These are phyloP conservation scores for Rhinatrema bivittatum DNA, from an alignment of 2,797 vertebrate species.

Conservation along the genomic window DNA sequence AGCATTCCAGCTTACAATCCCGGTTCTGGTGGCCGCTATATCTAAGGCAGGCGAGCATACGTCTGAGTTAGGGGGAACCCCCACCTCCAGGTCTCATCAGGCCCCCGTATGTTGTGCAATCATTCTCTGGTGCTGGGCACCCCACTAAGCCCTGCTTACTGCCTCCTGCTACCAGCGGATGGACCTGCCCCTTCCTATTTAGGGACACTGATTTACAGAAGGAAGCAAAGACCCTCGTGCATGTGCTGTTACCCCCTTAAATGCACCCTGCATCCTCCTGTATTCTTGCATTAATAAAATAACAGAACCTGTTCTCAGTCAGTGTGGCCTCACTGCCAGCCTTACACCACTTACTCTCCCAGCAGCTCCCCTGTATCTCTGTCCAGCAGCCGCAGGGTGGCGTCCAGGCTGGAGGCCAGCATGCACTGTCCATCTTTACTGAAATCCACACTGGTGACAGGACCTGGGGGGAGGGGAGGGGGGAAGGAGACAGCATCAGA, in stretches of 20 bases:
- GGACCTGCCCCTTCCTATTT: no score
- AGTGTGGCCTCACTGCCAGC: neutral
- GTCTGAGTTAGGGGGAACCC: neutral
- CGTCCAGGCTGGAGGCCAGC: constrained; percentile 79
- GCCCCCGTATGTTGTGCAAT: no score
- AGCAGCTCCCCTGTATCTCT: constrained; percentile 88
- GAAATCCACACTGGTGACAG: constrained; percentile 88
- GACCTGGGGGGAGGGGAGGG: constrained; percentile 49
- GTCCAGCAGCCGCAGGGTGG: constrained; percentile 78
- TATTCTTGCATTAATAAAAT: no score
- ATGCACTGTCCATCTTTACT: constrained; percentile 85
- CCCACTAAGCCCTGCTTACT: neutral
- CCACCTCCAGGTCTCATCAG: rapidly evolving
- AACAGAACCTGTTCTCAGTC: no score
- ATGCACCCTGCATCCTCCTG: no score
- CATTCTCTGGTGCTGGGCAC: no score
- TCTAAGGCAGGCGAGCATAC: constrained; percentile 35
- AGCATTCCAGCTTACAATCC: constrained; percentile 85
- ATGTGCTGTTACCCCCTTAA: no score
- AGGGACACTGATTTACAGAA: no score
- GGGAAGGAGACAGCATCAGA: no score
- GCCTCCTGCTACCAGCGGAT: neutral
- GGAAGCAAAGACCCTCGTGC: no score
- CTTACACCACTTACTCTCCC: constrained; percentile 68
- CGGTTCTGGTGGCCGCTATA: constrained; percentile 82